Base-by-base conservation (phyloP, 2,113 vertebrate species). In the Probosciger aterrimus region DNA sequence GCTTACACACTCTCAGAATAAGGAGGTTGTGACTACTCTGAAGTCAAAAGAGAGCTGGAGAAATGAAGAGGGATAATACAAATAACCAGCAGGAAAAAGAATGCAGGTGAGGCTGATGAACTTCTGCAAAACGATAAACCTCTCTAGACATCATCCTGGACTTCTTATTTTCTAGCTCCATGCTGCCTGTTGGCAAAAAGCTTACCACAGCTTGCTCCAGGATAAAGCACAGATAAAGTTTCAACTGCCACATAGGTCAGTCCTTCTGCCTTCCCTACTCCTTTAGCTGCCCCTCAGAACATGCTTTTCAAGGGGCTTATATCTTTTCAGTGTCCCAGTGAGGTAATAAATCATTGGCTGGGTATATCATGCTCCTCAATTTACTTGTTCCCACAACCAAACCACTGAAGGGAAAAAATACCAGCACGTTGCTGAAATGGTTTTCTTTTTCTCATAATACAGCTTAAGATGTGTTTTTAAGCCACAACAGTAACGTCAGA, bases 31-130 rank as follows among this genome's bases (percentile, higher is more conserved):
- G 52, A 37, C 24, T 69, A 46, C 17, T 77, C 71, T 94, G 35
- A 87, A 78, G 75, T 62, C 63, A 74, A 95, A 92, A 86, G 25
- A 84, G 37, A 93, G 49, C 44, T 86, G 79, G 31, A 95, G 71
- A 81, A 96, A 91, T 23, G 20, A 82, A 90, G 24, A 53, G 20
- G 73, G 27, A 59, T 33, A 76, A 43, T 19, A 55, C 33, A 73
- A 75, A 70, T 15, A 70, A 60, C 7, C 28, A 71, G 24, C 3
- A 0, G 10, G 14, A 25, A 76, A 75, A 78, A 70, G 39, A 50
- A 10, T 11, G 35, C 24, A 63, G 37, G 3, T 69, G 24, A 80
- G n/a, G 17, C 44, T 84, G 50, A 8, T 25, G 57, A 74, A 13
- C 17, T n/a, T 20, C 15, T 82, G 77, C 37, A n/a, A 70, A 92